Percentiles rank a stretch among this genome's conserved stretches.
Conservation (phyloP, 2,888 invertebrate species). For the Cactoblastis cactorum region DNA sequence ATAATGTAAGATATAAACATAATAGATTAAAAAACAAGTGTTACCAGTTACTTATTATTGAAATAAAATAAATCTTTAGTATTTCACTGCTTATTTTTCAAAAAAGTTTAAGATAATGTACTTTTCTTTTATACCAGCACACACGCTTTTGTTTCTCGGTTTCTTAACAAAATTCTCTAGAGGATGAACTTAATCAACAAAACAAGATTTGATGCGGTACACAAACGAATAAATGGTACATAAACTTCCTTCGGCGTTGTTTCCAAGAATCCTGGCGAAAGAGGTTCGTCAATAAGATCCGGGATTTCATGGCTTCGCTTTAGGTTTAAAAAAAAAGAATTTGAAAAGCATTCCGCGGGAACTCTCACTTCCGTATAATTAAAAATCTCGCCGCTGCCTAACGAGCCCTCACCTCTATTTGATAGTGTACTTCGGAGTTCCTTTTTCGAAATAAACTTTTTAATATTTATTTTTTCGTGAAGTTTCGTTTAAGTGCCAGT, state of each 20-base stretch:
- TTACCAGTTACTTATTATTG: too few species aligned
- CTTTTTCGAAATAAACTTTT: slow-evolving; percentile 26
- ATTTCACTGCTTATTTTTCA: too few species aligned
- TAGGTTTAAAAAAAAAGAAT: slow-evolving; percentile 14
- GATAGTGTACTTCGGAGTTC: slow-evolving; percentile 30
- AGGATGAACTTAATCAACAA: slow-evolving; percentile 13
- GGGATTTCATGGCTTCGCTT: slow-evolving; percentile 11
- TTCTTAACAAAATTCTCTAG: slow-evolving; percentile 1
- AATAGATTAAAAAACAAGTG: too few species aligned
- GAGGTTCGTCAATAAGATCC: slow-evolving; percentile 6
- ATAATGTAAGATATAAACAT: too few species aligned
- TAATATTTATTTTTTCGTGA: slow-evolving; percentile 11
- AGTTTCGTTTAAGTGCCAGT: slow-evolving; percentile 13
- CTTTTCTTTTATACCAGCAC: too few species aligned
- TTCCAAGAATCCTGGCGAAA: slow-evolving; percentile 2
- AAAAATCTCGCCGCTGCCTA: slow-evolving; percentile 51
- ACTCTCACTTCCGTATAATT: slow-evolving; percentile 54
- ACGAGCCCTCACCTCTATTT: slow-evolving; percentile 50
- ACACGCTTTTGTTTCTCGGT: background rate
- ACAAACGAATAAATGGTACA: slow-evolving; percentile 12
- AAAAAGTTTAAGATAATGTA: too few species aligned
- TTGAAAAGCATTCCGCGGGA: slow-evolving; percentile 17
- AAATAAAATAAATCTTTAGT: too few species aligned
- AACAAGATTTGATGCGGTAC: slow-evolving; percentile 13
- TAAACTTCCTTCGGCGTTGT: slow-evolving; percentile 8